Evolutionary conservation across 1,140 invertebrate genomes (phyloP), one percentile per base, ranked within the genome.

Genomic region (Pachyrhynchus sulphureomaculatus): DNA sequence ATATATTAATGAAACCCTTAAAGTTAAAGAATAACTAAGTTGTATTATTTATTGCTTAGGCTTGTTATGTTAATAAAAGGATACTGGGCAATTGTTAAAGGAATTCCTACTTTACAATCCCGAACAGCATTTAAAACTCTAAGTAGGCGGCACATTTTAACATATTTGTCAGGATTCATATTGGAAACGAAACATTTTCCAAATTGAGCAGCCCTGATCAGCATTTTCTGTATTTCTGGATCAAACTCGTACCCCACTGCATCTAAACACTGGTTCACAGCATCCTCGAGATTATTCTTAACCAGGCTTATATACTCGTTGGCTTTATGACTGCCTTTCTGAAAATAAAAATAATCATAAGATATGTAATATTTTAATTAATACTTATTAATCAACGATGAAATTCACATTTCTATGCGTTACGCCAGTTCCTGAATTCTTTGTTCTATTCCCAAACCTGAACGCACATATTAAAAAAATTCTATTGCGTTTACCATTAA

Each of bases 291-390:
- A 68, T 90, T 85, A 21, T 89, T 84, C 68, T 91, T 90, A 4
- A 98, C 91, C 52, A 95, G 81, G 66, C 89, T 86, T 23, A 98
- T 89, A 75, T 97, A 96, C 72, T 96, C 94, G 77, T 97, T 92
- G 1, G 95, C 91, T 74, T 89, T 86, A 72, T 96, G 93, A 69
- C 90, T 95, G 39, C 86, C 84, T 80, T 89, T 91, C 83, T 94
- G 77, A 33, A 67, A 68, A 23, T 33, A 62, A 39, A 18, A n/a
- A n/a, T n/a, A n/a, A n/a, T n/a, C n/a, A n/a, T n/a, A n/a, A n/a
- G n/a, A n/a, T n/a, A n/a, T n/a, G n/a, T n/a, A n/a, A n/a, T n/a
- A n/a, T n/a, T n/a, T n/a, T n/a, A n/a, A n/a, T n/a, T n/a, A n/a
- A n/a, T n/a, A n/a, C n/a, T n/a, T n/a, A n/a, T n/a, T n/a, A n/a